These are phyloP conservation scores for Apostichopus californicus DNA, from an alignment of 35 echinoderm and acorn worm species.

Conservation along the genomic window DNA sequence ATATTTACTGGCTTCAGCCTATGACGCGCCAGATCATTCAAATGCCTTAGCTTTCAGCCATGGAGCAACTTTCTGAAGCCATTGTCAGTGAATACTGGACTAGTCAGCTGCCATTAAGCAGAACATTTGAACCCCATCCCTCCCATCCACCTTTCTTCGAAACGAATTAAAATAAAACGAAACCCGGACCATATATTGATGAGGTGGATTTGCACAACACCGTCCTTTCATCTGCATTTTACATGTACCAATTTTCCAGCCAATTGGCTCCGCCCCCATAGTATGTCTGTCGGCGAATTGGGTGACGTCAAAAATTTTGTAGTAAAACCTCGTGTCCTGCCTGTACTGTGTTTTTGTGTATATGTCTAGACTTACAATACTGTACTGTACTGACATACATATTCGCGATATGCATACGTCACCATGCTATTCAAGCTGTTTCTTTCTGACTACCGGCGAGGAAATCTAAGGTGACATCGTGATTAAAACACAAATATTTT, in stretches of 20 bases:
- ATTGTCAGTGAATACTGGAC: no score
- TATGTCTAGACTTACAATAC: not conserved
- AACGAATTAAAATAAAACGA: no score
- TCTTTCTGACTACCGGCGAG: not conserved
- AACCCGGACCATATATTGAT: no score
- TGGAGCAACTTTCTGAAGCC: no score
- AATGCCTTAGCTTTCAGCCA: no score
- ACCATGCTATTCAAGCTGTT: not conserved
- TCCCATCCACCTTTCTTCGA: no score
- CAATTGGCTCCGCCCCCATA: not conserved
- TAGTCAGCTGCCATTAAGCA: no score
- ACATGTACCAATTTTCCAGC: not conserved
- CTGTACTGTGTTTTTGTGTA: not conserved
- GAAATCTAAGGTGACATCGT: not conserved
- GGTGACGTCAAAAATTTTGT: not conserved
- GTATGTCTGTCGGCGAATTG: not conserved
- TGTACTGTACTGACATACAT: no score
- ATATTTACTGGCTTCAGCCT: no score
- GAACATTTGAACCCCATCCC: no score
- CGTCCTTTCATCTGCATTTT: not conserved
- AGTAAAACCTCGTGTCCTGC: not conserved
- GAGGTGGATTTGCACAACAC: no score
- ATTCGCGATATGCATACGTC: not conserved
- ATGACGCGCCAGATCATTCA: no score
- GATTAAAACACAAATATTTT: not conserved